Evolutionary conservation across 2,888 invertebrate species (phyloP).

Genomic region (Spisula subtruncata): DNA sequence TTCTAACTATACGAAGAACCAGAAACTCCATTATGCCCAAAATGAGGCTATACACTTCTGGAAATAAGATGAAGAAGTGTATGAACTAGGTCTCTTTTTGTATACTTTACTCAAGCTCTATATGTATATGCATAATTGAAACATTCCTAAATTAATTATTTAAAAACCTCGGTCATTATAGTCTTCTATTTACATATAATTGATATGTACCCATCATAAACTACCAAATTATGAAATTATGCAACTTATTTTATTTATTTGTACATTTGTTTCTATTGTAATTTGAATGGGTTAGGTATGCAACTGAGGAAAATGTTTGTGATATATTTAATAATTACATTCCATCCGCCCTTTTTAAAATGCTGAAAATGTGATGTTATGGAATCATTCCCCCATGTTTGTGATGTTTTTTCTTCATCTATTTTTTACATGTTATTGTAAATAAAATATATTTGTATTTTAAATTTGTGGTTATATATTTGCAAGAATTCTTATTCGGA

Average conservation of each 20-base stretch:
- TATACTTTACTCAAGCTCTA: not conserved
- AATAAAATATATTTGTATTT: slow-evolving; percentile 30
- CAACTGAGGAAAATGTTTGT: not conserved
- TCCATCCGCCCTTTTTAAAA: slow-evolving; percentile 31
- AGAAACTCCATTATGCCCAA: no score
- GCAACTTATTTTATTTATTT: no score
- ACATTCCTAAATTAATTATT: not conserved
- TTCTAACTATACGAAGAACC: no score
- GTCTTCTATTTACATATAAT: no score
- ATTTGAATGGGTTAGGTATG: not conserved
- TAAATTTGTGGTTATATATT: not conserved
- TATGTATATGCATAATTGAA: not conserved
- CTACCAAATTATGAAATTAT: no score
- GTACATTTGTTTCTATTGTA: not conserved
- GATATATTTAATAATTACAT: slow-evolving; percentile 35
- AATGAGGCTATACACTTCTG: no score
- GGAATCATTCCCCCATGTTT: slow-evolving; percentile 33
- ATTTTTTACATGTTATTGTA: slow-evolving; percentile 43
- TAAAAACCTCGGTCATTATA: not conserved
- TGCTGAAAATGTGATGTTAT: slow-evolving; percentile 15
- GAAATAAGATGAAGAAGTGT: no score
- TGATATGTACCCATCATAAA: no score
- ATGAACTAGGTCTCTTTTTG: not conserved
- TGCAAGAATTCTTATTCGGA: no score
- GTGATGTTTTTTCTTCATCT: slow-evolving; percentile 30